phyloP scores from a whole-genome alignment of 2,113 vertebrate genomes.

The Myrmecobius fasciatus region DNA sequence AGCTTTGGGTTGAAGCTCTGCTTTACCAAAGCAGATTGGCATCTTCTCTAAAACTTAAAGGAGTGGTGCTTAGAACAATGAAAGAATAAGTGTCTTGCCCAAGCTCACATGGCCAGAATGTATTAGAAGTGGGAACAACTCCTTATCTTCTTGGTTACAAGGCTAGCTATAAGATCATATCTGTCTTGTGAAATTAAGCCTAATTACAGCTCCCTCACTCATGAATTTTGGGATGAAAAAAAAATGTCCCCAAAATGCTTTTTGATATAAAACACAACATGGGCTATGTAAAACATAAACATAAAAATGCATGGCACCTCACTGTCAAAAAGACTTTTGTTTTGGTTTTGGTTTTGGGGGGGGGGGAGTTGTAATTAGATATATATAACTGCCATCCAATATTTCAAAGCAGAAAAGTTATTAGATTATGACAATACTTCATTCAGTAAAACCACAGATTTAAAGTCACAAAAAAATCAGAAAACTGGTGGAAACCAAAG shows the following conservation, averaged over 20 bases:
- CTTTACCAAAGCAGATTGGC: not conserved
- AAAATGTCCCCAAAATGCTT: slow-evolving; percentile 66
- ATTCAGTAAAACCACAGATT: not conserved
- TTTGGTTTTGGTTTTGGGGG: no score
- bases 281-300: slow-evolving; percentile 49
- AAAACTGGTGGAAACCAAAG: not conserved
- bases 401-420: slow-evolving; percentile 6
- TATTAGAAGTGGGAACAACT: not conserved
- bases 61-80: not conserved
- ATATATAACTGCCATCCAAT: not conserved
- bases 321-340: slow-evolving; percentile 2
- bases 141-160: not conserved
- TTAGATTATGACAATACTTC: not conserved
- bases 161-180: not conserved
- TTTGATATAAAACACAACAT: slow-evolving; percentile 57
- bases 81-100: not conserved
- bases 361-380: not conserved
- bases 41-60: not conserved
- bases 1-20: not conserved
- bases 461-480: not conserved
- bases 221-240: slow-evolving; percentile 43
- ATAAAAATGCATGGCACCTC: slow-evolving; percentile 45
- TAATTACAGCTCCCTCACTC: slow-evolving; percentile 46
- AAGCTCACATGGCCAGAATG: not conserved
- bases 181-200: slow-evolving; percentile 1